A percentile compares a stretch with the other conserved stretches of the same genome.
phyloP scores from a whole-genome alignment of 2,888 invertebrate genomes.

The Lycocerus yunnanus region DNA sequence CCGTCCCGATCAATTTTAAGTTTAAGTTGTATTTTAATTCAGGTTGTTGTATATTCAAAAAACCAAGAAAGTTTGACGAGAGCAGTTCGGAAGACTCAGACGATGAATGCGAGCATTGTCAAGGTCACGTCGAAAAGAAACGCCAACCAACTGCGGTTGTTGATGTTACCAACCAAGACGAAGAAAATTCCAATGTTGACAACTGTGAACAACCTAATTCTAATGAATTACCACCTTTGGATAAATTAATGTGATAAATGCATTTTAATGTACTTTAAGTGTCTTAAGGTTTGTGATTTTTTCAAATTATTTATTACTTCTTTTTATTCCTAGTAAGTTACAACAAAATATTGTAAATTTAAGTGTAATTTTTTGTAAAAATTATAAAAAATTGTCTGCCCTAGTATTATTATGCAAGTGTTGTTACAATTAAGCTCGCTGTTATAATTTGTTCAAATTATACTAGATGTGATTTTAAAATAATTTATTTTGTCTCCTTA shows the following conservation, averaged over 20 bases:
- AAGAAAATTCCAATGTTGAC: background rate
- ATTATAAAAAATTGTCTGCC: background rate
- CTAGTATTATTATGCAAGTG: background rate
- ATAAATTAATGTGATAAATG: background rate
- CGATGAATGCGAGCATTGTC: conserved; percentile 87
- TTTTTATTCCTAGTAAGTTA: conserved; percentile 13
- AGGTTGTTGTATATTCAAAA: conserved; percentile 95
- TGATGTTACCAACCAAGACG: background rate
- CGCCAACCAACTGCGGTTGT: conserved; percentile 34
- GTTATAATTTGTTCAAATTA: background rate
- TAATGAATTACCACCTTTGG: background rate
- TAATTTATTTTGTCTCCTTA: background rate
- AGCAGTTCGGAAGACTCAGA: conserved; percentile 81
- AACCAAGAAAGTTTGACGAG: conserved; percentile 86
- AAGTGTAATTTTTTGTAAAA: background rate
- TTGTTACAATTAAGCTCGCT: conserved; percentile 1
- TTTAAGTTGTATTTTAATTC: conserved; percentile 18
- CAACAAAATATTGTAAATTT: background rate
- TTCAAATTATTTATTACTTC: background rate
- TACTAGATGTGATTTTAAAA: background rate
- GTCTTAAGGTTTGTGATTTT: conserved; percentile 29
- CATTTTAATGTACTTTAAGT: conserved; percentile 18
- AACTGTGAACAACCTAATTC: background rate
- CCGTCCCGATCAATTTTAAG: background rate
- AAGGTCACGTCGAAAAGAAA: conserved; percentile 76